Evolutionary conservation across 2,888 invertebrate species (phyloP), one percentile per base, ranked within the genome.

Genomic region (Acleris holmiana): DNA sequence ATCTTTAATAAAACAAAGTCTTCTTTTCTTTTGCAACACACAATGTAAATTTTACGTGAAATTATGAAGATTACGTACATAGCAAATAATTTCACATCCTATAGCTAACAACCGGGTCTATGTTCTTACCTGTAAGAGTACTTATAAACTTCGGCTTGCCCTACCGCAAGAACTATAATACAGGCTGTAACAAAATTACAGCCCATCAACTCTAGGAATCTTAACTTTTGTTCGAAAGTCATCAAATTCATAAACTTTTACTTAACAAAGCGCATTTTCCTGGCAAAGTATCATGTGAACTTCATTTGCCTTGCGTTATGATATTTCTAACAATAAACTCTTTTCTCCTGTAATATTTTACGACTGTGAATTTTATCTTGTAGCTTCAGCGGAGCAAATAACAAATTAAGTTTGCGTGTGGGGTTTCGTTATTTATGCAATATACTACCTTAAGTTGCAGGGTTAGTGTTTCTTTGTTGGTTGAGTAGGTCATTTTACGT

Each of bases 351-450:
- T 79, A 81, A 81, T 83, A 83, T 83, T 87, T 86, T 85, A 87
- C 76, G 79, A 75, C 78, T 76, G 79, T 79, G 80, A 86, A 85
- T 86, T 85, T 85, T 84, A 86, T 86, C 83, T 85, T 78, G 79
- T 80, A 82, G 77, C 78, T 78, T 79, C 83, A 80, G 81, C 76
- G 78, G 79, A 82, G 83, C 78, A 80, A 83, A 84, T 82, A 81
- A 79, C 80, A 80, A 84, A 79, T 78, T 75, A 74, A 71, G 77
- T 81, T 82, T 85, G 80, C 82, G 79, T 78, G 75, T 68, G 70
- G 71, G 74, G 73, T 58, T 48, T 50, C 75, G 70, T 68, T 68
- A 69, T 70, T 73, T 71, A 66, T 63, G 71, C 73, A 71, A 84
- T 77, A 78, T 76, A 80, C 71, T 71, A 80, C 81, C 77, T 78